Conservation (phyloP, 2,113 vertebrate genomes). For the Mobula birostris region DNA sequence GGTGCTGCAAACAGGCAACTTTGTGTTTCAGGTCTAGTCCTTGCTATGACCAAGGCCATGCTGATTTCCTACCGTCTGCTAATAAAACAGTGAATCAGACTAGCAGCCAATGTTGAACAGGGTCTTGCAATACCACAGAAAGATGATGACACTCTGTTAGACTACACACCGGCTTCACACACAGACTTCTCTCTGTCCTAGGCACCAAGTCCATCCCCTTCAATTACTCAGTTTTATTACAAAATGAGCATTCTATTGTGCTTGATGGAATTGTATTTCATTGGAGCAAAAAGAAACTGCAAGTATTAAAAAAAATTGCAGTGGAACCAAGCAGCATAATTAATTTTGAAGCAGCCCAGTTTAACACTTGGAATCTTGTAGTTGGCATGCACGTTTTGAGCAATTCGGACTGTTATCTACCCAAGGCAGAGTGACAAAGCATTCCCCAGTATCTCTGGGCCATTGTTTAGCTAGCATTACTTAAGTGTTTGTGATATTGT, state of each 20-base stretch:
- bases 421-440: neutral
- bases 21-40: too few relatives aligned
- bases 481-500: constrained; percentile 12
- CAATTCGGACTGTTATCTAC: neutral
- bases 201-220: too few relatives aligned
- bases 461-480: neutral
- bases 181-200: too few relatives aligned
- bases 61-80: too few relatives aligned
- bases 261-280: neutral
- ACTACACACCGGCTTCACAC: too few relatives aligned
- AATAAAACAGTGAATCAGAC: too few relatives aligned
- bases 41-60: too few relatives aligned
- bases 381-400: neutral
- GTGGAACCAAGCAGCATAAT: neutral
- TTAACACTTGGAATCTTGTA: neutral
- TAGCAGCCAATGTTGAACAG: too few relatives aligned
- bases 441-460: neutral
- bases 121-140: too few relatives aligned
- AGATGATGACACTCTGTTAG: too few relatives aligned
- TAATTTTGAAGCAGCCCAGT: too few relatives aligned
- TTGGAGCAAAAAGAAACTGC: neutral
- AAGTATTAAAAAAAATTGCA: neutral
- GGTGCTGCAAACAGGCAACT: too few relatives aligned
- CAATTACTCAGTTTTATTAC: neutral
- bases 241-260: neutral